phyloP scores from a whole-genome alignment of 23 tunicate genomes.

The Pegea sp. region DNA sequence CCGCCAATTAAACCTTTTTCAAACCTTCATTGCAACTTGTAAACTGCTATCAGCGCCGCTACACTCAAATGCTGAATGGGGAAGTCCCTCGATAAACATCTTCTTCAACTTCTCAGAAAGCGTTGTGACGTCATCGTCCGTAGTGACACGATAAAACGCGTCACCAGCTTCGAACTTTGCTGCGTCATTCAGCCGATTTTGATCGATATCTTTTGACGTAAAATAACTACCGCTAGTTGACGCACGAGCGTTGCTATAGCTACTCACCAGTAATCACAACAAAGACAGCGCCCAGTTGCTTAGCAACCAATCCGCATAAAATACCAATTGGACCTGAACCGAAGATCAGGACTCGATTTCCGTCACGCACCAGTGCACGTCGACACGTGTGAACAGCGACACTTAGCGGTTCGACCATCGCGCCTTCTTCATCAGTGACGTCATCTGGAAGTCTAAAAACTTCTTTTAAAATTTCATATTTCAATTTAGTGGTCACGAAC shows the following conservation, averaged over 20 bases:
- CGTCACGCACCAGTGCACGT: slow-evolving; percentile 20
- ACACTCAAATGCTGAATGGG: slow-evolving; percentile 70
- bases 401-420: slow-evolving; percentile 90
- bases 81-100: slow-evolving; percentile 16
- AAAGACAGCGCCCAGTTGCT: slow-evolving; percentile 42
- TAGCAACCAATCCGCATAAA: slow-evolving; percentile 79
- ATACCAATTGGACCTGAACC: slow-evolving; percentile 94
- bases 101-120: slow-evolving; percentile 20
- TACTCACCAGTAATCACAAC: slow-evolving; percentile 37
- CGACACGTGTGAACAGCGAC: slow-evolving; percentile 87
- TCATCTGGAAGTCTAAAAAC: slow-evolving; percentile 18
- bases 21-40: slow-evolving; percentile 45
- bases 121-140: slow-evolving; percentile 4
- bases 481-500: slow-evolving; percentile 9
- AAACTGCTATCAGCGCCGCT: slow-evolving; percentile 87
- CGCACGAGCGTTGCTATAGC: neutral
- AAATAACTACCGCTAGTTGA: neutral
- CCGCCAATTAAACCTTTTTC: too few relatives aligned
- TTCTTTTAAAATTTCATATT: neutral
- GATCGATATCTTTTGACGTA: slow-evolving; percentile 42
- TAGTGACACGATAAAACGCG: slow-evolving; percentile 6
- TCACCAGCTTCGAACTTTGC: slow-evolving; percentile 17
- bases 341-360: slow-evolving; percentile 51
- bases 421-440: slow-evolving; percentile 59
- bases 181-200: slow-evolving; percentile 34